phyloP scores from a whole-genome alignment of 2,888 invertebrate species.

The Panzeria rudis region DNA sequence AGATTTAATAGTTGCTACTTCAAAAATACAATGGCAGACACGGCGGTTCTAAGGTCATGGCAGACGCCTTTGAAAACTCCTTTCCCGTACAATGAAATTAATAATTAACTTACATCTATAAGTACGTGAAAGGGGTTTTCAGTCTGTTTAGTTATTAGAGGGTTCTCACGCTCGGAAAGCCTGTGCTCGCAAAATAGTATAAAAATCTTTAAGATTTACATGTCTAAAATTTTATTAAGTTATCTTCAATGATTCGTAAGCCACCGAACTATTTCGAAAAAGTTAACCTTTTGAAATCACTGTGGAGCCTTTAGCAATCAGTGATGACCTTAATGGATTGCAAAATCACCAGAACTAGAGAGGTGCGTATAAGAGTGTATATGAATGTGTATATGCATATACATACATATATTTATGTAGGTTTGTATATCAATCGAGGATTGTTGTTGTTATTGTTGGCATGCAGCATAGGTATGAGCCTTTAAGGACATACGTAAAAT shows the following conservation, averaged over 20 bases:
- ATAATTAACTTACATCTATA: too few relatives aligned
- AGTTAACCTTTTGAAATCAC: background rate
- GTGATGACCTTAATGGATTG: background rate
- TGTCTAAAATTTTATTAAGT: too few relatives aligned
- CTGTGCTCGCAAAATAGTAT: too few relatives aligned
- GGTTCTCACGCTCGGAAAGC: too few relatives aligned
- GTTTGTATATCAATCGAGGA: constrained; percentile 4
- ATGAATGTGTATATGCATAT: background rate
- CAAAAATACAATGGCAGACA: too few relatives aligned
- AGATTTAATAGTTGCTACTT: too few relatives aligned
- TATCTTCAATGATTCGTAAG: background rate
- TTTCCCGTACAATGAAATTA: too few relatives aligned
- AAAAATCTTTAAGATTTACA: too few relatives aligned
- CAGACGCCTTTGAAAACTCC: too few relatives aligned
- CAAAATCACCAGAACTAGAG: background rate
- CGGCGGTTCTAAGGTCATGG: too few relatives aligned
- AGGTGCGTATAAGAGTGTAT: background rate
- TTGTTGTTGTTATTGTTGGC: constrained; percentile 13
- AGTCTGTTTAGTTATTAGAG: too few relatives aligned
- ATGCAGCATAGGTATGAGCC: constrained; percentile 7
- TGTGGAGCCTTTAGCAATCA: background rate
- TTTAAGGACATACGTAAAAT: constrained; percentile 11
- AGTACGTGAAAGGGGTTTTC: too few relatives aligned
- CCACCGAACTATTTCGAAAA: background rate
- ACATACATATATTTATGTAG: background rate